Percentiles rank a stretch among this genome's conserved stretches.
Evolutionary conservation across 2,888 invertebrate species (phyloP).

Genomic region (Chloromyia formosa): DNA sequence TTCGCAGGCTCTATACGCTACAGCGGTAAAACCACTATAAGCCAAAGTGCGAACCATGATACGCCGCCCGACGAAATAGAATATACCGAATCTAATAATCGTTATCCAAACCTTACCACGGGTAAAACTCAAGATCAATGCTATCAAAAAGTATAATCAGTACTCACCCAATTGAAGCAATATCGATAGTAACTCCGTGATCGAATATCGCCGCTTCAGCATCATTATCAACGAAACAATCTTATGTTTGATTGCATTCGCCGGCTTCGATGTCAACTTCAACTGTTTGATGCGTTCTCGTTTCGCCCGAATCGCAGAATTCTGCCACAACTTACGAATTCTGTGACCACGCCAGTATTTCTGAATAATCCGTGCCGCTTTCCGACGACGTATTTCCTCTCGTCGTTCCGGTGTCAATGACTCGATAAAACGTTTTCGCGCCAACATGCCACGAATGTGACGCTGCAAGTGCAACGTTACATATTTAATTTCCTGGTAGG

Average conservation of each 20-base stretch:
- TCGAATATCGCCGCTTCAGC: constrained; percentile 57
- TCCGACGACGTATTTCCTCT: constrained; percentile 62
- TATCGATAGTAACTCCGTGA: constrained; percentile 58
- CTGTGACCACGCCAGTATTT: constrained; percentile 68
- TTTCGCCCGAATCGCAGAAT: constrained; percentile 54
- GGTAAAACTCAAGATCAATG: too few relatives aligned
- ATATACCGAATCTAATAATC: too few relatives aligned
- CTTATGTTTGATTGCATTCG: constrained; percentile 58
- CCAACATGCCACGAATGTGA: constrained; percentile 65
- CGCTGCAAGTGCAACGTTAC: constrained; percentile 60
- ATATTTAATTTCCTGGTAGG: constrained; percentile 55
- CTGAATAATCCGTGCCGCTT: constrained; percentile 74
- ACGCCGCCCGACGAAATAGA: too few relatives aligned
- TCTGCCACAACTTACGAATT: constrained; percentile 56
- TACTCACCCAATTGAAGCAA: constrained; percentile 59
- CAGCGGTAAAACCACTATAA: too few relatives aligned
- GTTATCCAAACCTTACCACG: too few relatives aligned
- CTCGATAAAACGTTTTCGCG: constrained; percentile 64
- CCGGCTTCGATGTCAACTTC: constrained; percentile 52
- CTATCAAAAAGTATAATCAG: too few relatives aligned
- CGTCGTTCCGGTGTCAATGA: constrained; percentile 65
- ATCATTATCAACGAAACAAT: constrained; percentile 59
- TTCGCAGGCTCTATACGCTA: too few relatives aligned
- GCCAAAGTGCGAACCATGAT: too few relatives aligned
- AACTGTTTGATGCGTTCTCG: constrained; percentile 56